Conservation (phyloP, 2,113 vertebrate species). For the Paramormyrops kingsleyae region DNA sequence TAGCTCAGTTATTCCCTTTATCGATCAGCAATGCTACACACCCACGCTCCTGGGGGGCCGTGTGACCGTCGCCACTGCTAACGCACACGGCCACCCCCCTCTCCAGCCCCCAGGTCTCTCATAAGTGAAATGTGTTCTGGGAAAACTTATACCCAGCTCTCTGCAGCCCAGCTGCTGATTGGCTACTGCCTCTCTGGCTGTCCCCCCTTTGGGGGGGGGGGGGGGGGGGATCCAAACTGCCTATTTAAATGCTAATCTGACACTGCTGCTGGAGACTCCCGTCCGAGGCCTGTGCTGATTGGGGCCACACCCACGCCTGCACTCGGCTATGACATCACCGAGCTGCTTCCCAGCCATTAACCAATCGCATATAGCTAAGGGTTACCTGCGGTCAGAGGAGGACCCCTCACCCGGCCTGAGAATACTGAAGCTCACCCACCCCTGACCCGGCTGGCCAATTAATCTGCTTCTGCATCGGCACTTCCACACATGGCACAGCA, state of each 20-base stretch:
- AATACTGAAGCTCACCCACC: not conserved
- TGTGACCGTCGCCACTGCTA: not conserved
- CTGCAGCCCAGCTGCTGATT: not conserved
- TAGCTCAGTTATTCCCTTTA: not conserved
- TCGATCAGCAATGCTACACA: not conserved
- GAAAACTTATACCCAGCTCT: not conserved
- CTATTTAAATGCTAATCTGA: conserved; percentile 21
- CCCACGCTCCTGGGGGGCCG: not conserved
- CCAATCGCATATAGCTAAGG: not conserved
- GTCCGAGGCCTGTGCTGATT: not conserved
- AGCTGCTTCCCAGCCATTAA: not conserved
- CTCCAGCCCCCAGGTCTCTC: not conserved
- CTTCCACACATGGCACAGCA: not conserved
- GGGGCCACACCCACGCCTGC: not conserved
- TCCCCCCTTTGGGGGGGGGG: not conserved
- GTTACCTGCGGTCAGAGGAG: not conserved
- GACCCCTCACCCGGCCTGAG: not conserved
- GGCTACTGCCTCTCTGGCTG: not conserved
- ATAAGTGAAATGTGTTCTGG: not conserved
- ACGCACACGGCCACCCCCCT: not conserved
- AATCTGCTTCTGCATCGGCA: not conserved
- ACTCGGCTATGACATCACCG: not conserved
- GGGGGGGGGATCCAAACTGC: not conserved
- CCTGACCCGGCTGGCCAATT: not conserved
- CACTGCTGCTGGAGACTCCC: conserved; percentile 25